Evolutionary conservation across 2,888 invertebrate genomes (phyloP).

Genomic region (Trachelus stipa): DNA sequence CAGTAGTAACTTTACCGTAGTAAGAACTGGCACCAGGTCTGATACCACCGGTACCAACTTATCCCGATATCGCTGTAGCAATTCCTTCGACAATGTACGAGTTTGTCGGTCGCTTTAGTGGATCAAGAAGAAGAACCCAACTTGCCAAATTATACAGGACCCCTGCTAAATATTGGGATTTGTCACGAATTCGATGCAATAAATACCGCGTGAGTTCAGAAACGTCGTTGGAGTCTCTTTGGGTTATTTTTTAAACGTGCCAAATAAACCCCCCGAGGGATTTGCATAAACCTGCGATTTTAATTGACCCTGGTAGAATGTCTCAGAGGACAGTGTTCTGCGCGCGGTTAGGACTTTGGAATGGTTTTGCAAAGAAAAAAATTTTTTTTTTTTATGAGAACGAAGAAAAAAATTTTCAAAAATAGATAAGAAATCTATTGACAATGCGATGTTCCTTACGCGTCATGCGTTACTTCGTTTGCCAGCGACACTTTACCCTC

Average conservation of each 20-base stretch:
- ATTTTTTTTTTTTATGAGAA: neutral
- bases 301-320: slow-evolving; percentile 31
- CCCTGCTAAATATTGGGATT: neutral
- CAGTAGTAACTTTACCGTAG: too few species aligned
- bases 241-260: slow-evolving; percentile 17
- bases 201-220: too few species aligned
- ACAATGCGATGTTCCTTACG: too few species aligned
- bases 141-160: neutral
- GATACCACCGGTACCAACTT: too few species aligned
- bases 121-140: neutral
- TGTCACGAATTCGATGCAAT: neutral
- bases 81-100: too few species aligned
- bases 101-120: too few species aligned
- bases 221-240: slow-evolving; percentile 23
- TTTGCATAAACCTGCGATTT: slow-evolving; percentile 47
- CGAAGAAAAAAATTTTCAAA: slow-evolving; percentile 5
- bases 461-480: too few species aligned
- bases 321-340: slow-evolving; percentile 19
- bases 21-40: too few species aligned
- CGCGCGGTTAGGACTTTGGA: slow-evolving; percentile 13
- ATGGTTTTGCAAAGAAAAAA: slow-evolving; percentile 21
- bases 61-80: too few species aligned
- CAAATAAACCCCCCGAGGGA: slow-evolving; percentile 33
- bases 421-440: too few species aligned
- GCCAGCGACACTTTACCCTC: neutral